Base-by-base conservation (phyloP, 2,888 invertebrate species). In the Clunio marinus region DNA sequence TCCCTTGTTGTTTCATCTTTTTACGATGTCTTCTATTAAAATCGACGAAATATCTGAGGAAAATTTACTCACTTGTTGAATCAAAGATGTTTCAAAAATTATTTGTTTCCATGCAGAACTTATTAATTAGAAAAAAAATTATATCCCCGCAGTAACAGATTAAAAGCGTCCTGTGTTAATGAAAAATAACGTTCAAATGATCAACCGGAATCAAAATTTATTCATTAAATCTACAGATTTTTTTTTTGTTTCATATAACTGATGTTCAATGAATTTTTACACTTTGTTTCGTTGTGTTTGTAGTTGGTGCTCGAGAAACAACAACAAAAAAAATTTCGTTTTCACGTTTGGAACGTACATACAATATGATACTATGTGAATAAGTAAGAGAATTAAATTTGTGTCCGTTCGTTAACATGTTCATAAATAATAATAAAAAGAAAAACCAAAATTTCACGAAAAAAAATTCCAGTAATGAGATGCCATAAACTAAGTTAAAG, bases 401-500 rank as follows among this genome's bases (percentile, higher is more conserved):
- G 51, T 51, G 51, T 51, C 51, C 35, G 35, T 32, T 13, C 51
- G 51, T 51, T 51, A 51, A 20, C 51, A 51, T 51, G 51, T 51
- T 51, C 51, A 51, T 51, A 51, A 51, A 51, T 51, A 51, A 51
- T 51, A 51, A 51, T 22, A 17, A 51, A 41, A 51, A 51, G 3
- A 51, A n/a, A n/a, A n/a, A n/a, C n/a, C n/a, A n/a, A n/a, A 51
- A 51, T 51, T 51, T 51, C 51, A 51, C 51, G 20, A 51, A 51
- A 51, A 51, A 41, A 5, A 32, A n/a, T 5, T 51, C 3, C 17
- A 22, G 17, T 51, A 51, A 51, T 22, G 51, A 51, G 22, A 51
- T 51, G 7, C 51, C 51, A 51, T 15, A n/a, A n/a, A n/a, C n/a
- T n/a, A n/a, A n/a, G n/a, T n/a, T n/a, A n/a, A n/a, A n/a, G n/a